phyloP scores from a whole-genome alignment of 2,113 vertebrate species.

The Channa maculata region DNA sequence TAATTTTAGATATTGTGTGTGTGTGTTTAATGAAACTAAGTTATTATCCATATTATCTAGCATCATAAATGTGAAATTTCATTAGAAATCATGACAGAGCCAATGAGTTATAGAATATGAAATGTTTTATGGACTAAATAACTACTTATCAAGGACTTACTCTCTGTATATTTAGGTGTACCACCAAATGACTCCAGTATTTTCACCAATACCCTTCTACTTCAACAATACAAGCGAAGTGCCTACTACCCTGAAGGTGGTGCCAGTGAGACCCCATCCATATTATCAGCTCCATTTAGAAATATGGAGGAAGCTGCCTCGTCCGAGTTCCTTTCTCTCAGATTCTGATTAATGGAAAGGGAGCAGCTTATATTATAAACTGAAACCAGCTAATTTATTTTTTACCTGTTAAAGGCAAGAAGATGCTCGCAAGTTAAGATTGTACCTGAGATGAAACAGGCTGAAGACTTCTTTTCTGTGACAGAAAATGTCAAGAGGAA shows the following conservation, averaged over 20 bases:
- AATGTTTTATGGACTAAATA: too few species aligned
- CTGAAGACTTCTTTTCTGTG: background rate
- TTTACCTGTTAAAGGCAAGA: background rate
- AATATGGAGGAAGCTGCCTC: constrained; percentile 85
- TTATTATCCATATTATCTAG: too few species aligned
- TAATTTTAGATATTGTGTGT: too few species aligned
- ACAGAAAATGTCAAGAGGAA: constrained; percentile 78
- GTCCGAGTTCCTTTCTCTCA: constrained; percentile 85
- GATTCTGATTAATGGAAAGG: constrained; percentile 81
- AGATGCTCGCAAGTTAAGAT: too few species aligned
- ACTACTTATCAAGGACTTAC: background rate
- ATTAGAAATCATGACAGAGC: too few species aligned
- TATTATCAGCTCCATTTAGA: constrained; percentile 85
- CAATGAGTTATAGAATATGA: too few species aligned
- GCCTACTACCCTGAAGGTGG: constrained; percentile 90
- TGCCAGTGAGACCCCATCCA: constrained; percentile 87
- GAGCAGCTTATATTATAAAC: constrained; percentile 83
- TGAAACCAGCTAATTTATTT: constrained; percentile 50
- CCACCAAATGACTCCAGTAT: constrained; percentile 87
- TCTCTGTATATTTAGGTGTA: constrained; percentile 76
- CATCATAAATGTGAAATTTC: too few species aligned
- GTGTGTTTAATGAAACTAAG: too few species aligned
- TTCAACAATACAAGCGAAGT: constrained; percentile 89
- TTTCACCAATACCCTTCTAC: constrained; percentile 84
- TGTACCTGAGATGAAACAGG: background rate